These are phyloP conservation scores for Gallinago nigripennis DNA, from an alignment of 2,797 vertebrate species.

Conservation along the genomic window DNA sequence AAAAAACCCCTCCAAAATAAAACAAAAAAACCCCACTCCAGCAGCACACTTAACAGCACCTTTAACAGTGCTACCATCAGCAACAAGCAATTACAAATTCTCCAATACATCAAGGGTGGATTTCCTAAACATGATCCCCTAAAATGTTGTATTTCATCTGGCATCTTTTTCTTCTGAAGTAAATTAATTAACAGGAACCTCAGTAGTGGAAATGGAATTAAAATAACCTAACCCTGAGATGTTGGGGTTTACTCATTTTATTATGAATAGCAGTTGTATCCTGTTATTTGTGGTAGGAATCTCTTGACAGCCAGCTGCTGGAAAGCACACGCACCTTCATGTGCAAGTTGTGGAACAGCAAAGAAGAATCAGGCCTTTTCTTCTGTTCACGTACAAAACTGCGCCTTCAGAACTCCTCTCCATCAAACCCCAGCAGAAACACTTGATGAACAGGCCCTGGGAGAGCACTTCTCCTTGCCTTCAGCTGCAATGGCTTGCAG, in stretches of 20 bases:
- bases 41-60: background rate
- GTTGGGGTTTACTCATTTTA: background rate
- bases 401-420: conserved; percentile 64
- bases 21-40: background rate
- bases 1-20: background rate
- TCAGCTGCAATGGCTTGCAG: conserved; percentile 63
- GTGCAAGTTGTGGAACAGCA: background rate
- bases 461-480: conserved; percentile 74
- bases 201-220: background rate
- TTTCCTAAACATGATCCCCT: background rate
- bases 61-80: background rate
- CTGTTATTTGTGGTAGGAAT: conserved; percentile 11
- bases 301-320: conserved; percentile 13
- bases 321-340: background rate
- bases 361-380: background rate
- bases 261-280: conserved; percentile 66
- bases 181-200: conserved; percentile 18
- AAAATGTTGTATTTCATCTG: background rate
- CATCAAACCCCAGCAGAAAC: conserved; percentile 63
- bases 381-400: conserved; percentile 30
- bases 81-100: background rate
- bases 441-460: conserved; percentile 67
- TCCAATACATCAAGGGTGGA: background rate
- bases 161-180: background rate
- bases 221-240: conserved; percentile 11